Evolutionary conservation across 2,888 invertebrate species (phyloP), one percentile per base, ranked within the genome.

Genomic region (Tachina grossa): DNA sequence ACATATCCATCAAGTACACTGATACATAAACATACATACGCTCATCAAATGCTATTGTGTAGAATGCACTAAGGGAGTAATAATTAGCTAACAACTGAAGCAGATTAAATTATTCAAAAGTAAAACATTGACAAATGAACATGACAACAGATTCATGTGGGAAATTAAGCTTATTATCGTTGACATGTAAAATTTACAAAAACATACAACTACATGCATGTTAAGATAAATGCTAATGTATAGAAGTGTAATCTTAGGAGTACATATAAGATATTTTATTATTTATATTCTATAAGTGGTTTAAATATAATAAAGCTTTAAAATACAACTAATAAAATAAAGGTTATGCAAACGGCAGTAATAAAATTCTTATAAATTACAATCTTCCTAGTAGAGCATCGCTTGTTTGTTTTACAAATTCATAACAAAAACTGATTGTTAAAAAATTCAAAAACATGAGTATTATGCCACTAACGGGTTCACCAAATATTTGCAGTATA

Each of bases 81-180:
- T 83, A 83, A 83, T 83, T 75, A 83, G 78, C 74, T 69, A 75
- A 79, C 59, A 79, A 79, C 78, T 68, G 74, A 19, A 79, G 74
- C 41, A 69, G 61, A 83, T 83, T 83, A 69, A 83, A 83, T 79
- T 79, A 83, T 83, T 83, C 74, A 83, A 83, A 83, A 49, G 79
- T 47, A 74, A 55, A 74, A 83, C 53, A 66, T 51, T 79, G 74
- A 83, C 78, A 83, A 47, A 53, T 83, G 78, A 68, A 83, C 78
- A 83, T 78, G 78, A 83, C 68, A 68, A 59, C 31, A 59, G 19
- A 78, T 78, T 14, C 83, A 63, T 79, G 47, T 75, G 83, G 78
- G 83, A 75, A 83, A 79, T 83, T 79, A 79, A 74, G 61, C 61
- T 79, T 41, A 79, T 75, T 83, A 63, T 83, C 69, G 75, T 16